Conservation (phyloP, 2,113 vertebrate species). For the Gobius niger region DNA sequence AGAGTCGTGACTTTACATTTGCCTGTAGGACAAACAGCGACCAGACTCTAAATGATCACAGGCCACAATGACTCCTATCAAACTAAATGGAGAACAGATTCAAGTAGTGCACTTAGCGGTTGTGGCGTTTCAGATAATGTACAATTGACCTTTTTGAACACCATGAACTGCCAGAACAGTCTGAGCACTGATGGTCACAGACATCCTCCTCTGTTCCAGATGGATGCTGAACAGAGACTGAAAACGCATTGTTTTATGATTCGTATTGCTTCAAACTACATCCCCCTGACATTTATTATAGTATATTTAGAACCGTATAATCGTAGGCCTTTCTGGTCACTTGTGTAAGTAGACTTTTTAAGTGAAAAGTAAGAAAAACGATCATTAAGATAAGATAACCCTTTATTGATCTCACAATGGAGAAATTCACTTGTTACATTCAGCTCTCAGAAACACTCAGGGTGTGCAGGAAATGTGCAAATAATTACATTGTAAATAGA, state of each 20-base stretch:
- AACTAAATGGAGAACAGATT: conserved; percentile 1
- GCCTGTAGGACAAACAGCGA: background rate
- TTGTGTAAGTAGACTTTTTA: too few relatives aligned
- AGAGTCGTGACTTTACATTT: background rate
- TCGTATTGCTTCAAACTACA: background rate
- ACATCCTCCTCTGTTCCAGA: background rate
- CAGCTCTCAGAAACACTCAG: too few relatives aligned
- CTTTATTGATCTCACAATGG: too few relatives aligned
- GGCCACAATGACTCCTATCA: background rate
- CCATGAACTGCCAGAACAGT: background rate
- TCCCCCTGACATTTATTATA: background rate
- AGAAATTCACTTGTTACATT: too few relatives aligned
- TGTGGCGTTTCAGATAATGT: conserved; percentile 5
- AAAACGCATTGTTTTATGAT: background rate
- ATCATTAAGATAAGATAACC: too few relatives aligned
- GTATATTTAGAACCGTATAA: too few relatives aligned
- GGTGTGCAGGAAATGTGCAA: too few relatives aligned
- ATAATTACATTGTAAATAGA: too few relatives aligned
- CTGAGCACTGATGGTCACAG: background rate
- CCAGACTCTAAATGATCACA: conserved; percentile 4
- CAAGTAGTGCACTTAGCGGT: conserved; percentile 7
- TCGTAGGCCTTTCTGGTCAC: too few relatives aligned
- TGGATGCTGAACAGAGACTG: background rate
- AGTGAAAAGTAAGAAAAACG: too few relatives aligned
- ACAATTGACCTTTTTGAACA: conserved; percentile 5